Evolutionary conservation across 2,888 invertebrate genomes (phyloP).

Genomic region (Embidobia sp.): DNA sequence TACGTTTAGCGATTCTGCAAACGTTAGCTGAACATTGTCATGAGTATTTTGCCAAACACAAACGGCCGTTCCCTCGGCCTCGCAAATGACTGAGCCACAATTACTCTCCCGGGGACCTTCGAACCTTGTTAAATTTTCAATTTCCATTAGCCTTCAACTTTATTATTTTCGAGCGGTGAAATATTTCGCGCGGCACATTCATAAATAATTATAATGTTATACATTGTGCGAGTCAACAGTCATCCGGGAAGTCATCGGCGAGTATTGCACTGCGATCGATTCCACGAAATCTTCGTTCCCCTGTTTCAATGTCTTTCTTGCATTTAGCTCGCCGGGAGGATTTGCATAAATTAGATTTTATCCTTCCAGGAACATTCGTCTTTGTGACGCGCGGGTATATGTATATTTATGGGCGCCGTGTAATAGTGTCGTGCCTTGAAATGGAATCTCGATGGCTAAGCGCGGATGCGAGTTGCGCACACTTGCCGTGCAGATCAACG

Average conservation of each 20-base stretch:
- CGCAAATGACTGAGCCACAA: conserved; percentile 15
- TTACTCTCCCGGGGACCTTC: conserved; percentile 24
- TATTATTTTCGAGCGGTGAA: conserved; percentile 44
- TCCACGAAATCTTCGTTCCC: conserved; percentile 72
- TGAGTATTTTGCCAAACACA: conserved; percentile 18
- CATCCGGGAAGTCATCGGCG: conserved; percentile 48
- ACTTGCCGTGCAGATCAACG: conserved; percentile 40
- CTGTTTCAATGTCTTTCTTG: conserved; percentile 66
- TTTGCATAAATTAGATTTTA: conserved; percentile 82
- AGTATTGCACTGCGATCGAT: conserved; percentile 68
- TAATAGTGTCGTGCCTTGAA: conserved; percentile 68
- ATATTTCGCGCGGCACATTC: conserved; percentile 36
- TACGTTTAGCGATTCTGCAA: too few relatives aligned
- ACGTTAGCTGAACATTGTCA: too few relatives aligned
- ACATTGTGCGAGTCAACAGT: conserved; percentile 42
- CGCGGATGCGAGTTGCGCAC: conserved; percentile 17
- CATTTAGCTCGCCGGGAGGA: conserved; percentile 70
- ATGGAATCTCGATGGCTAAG: conserved; percentile 67
- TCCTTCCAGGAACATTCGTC: conserved; percentile 80
- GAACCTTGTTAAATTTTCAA: conserved; percentile 51
- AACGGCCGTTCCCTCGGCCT: too few relatives aligned
- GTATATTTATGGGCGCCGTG: conserved; percentile 73
- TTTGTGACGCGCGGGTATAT: conserved; percentile 71
- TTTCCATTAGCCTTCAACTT: conserved; percentile 32
- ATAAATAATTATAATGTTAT: conserved; percentile 60